A percentile compares a stretch with the other conserved stretches of the same genome.
These are phyloP conservation scores for Dascillus cervinus DNA, from an alignment of 2,888 invertebrate species.

Conservation along the genomic window DNA sequence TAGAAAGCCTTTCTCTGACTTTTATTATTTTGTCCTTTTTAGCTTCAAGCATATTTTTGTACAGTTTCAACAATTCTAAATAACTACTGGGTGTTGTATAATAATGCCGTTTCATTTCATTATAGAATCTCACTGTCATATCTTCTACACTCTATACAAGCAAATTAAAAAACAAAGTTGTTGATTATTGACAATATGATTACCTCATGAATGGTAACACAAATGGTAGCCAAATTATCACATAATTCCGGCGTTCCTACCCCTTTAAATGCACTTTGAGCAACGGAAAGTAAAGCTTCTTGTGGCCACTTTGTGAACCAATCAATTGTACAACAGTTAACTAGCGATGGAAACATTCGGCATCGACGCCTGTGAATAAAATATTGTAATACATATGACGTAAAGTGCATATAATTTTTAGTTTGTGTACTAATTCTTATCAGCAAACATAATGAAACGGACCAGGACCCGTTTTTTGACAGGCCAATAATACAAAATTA, in stretches of 20 bases:
- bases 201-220: conserved; percentile 66
- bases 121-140: conserved; percentile 68
- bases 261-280: conserved; percentile 59
- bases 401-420: too few relatives aligned
- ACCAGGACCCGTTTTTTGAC: too few relatives aligned
- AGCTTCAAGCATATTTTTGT: conserved; percentile 58
- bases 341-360: conserved; percentile 89
- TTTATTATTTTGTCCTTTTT: conserved; percentile 62
- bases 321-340: conserved; percentile 91
- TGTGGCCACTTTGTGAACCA: conserved; percentile 92
- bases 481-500: too few relatives aligned
- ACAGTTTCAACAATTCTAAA: conserved; percentile 75
- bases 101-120: conserved; percentile 77
- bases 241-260: conserved; percentile 48
- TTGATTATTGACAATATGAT: neutral
- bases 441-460: too few relatives aligned
- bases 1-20: conserved; percentile 61
- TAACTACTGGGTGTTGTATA: conserved; percentile 91
- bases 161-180: neutral
- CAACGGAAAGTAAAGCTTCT: conserved; percentile 79
- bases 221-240: conserved; percentile 52
- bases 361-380: conserved; percentile 61
- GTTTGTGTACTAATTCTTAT: too few relatives aligned
- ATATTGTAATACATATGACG: neutral
- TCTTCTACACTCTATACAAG: conserved; percentile 65